Percentiles rank a stretch among this genome's conserved stretches.
These are phyloP conservation scores for Eupithecia subfuscata DNA, from an alignment of 2,888 invertebrate genomes.

Conservation along the genomic window DNA sequence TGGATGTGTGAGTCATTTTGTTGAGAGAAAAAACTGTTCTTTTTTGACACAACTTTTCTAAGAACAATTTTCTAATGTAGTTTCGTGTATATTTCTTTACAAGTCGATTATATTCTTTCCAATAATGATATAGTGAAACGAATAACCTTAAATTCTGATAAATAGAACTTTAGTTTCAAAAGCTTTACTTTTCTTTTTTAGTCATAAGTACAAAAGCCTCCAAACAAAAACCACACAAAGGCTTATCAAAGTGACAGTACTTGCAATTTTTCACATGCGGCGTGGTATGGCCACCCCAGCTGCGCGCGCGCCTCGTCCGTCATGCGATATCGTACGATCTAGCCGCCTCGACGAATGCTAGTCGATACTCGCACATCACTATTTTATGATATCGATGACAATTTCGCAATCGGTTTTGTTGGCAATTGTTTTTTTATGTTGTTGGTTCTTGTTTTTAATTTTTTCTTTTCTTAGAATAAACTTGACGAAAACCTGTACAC, in stretches of 20 bases:
- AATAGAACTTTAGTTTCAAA: background rate
- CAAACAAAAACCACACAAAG: constrained; percentile 1
- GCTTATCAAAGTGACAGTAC: constrained; percentile 19
- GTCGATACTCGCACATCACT: constrained; percentile 45
- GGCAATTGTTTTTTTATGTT: background rate
- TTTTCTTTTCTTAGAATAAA: background rate
- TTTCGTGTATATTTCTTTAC: background rate
- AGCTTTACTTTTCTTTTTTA: background rate
- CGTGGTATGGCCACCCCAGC: constrained; percentile 56
- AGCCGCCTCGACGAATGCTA: constrained; percentile 51
- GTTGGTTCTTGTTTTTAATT: background rate
- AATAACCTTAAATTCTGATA: background rate
- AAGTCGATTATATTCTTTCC: background rate
- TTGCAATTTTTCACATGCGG: constrained; percentile 36
- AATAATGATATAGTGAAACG: background rate
- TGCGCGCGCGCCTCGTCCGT: constrained; percentile 65
- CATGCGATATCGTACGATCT: constrained; percentile 73
- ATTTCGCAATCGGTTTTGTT: constrained; percentile 7
- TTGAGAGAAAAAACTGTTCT: background rate
- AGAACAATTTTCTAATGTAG: background rate
- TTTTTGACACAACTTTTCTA: background rate
- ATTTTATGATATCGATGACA: constrained; percentile 26
- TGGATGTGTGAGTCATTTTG: constrained; percentile 11
- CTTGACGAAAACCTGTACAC: background rate
- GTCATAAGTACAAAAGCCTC: background rate